Evolutionary conservation across 2,113 vertebrate species (phyloP).

Genomic region (Cricetomys ansorgei): DNA sequence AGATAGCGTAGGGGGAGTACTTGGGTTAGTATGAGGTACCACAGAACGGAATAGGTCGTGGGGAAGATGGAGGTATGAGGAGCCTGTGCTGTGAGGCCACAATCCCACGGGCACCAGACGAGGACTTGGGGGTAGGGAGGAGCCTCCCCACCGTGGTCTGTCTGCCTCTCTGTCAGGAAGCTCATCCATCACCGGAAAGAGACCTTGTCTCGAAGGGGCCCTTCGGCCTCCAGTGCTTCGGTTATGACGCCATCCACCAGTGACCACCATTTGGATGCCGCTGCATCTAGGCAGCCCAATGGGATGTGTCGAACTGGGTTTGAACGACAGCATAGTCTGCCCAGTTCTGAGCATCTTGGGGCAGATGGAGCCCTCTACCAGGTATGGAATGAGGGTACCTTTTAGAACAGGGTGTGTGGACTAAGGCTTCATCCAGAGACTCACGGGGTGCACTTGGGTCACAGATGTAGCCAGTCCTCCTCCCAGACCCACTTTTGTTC

Average conservation of each 20-base stretch:
- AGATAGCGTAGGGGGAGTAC: too few species aligned
- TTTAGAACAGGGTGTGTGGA: background rate
- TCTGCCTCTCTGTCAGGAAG: slow-evolving; percentile 87
- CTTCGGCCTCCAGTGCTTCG: slow-evolving; percentile 86
- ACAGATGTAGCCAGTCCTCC: background rate
- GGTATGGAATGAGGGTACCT: slow-evolving; percentile 83
- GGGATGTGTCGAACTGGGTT: slow-evolving; percentile 85
- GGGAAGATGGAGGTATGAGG: background rate
- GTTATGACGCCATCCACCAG: slow-evolving; percentile 92
- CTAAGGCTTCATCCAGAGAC: slow-evolving; percentile 15
- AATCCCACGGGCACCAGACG: background rate
- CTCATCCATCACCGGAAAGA: slow-evolving; percentile 99
- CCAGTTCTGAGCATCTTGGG: slow-evolving; percentile 90
- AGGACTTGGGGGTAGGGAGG: background rate
- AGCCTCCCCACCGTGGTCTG: background rate
- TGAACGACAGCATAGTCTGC: slow-evolving; percentile 89
- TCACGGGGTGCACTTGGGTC: background rate
- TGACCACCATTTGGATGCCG: slow-evolving; percentile 92
- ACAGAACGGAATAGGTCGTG: background rate
- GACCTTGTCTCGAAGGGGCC: slow-evolving; percentile 92
- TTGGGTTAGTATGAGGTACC: background rate
- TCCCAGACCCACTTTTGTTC: slow-evolving; percentile 80
- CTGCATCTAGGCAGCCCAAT: slow-evolving; percentile 89
- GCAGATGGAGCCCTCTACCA: slow-evolving; percentile 91
- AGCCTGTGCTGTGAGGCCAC: background rate